Percentiles rank a stretch among this genome's conserved stretches.
phyloP scores from a whole-genome alignment of 92 coral and sea anemone genomes.

The Epizoanthus rinbou region DNA sequence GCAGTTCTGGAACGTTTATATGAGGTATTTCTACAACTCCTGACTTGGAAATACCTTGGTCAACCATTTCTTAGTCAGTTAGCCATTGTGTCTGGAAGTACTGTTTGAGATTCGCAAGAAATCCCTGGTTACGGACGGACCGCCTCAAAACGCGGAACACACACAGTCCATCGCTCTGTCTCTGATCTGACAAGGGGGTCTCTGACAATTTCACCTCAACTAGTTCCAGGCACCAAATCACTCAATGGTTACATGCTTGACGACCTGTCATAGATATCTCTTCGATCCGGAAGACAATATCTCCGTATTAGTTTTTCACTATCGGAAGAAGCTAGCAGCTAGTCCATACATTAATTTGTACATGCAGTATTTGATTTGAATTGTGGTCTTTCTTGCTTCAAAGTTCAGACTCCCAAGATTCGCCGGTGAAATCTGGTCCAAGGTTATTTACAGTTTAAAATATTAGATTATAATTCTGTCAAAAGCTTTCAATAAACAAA shows the following conservation, averaged over 20 bases:
- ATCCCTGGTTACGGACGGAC: neutral
- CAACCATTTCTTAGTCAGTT: constrained; percentile 8
- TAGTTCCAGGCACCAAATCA: neutral
- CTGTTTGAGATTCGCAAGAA: neutral
- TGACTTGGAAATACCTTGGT: constrained; percentile 17
- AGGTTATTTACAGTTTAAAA: neutral
- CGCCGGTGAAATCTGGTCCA: neutral
- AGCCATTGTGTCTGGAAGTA: neutral
- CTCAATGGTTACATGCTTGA: neutral
- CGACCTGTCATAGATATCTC: neutral
- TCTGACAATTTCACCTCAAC: neutral
- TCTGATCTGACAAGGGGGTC: neutral
- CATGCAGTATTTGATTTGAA: neutral
- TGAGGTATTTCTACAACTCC: constrained; percentile 15
- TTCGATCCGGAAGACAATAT: constrained; percentile 21
- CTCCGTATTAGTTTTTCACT: neutral
- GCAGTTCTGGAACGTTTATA: neutral
- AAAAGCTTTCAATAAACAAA: constrained; percentile 21
- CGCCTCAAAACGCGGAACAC: neutral
- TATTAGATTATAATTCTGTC: neutral
- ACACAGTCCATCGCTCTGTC: too few relatives aligned
- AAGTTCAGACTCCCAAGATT: neutral
- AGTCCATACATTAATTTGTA: neutral
- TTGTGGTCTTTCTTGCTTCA: neutral
- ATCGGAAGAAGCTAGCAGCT: neutral